Evolutionary conservation across 92 coral and sea anemone genomes (phyloP).

Genomic region (Umimayanthus chanpuru): DNA sequence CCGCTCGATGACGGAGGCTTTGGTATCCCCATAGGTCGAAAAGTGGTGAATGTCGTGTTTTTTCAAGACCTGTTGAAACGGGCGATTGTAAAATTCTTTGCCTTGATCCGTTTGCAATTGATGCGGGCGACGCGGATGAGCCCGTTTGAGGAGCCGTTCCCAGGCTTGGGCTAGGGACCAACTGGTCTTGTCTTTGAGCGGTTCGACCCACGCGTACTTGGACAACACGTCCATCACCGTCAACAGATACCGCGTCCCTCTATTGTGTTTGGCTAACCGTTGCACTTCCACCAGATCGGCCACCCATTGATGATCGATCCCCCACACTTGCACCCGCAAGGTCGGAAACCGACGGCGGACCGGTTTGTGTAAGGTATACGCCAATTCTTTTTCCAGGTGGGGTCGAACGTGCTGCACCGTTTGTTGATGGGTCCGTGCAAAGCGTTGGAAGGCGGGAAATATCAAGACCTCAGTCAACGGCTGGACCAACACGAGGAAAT

Average conservation of each 20-base stretch:
- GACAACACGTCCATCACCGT: conserved; percentile 22
- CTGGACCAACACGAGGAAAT: too few relatives aligned
- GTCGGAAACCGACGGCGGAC: background rate
- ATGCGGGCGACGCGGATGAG: conserved; percentile 24
- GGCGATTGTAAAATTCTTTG: too few relatives aligned
- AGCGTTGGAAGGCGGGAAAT: too few relatives aligned
- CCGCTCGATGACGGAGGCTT: too few relatives aligned
- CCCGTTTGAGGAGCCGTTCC: conserved; percentile 26
- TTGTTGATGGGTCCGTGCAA: conserved; percentile 6
- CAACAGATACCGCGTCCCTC: conserved; percentile 10
- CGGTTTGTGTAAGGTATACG: background rate
- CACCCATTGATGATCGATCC: background rate
- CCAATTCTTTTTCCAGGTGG: too few relatives aligned
- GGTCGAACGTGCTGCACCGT: conserved; percentile 8
- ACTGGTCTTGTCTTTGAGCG: too few relatives aligned
- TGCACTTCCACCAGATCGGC: too few relatives aligned
- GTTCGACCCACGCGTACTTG: conserved; percentile 20
- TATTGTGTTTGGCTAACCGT: too few relatives aligned
- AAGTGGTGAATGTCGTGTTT: too few relatives aligned
- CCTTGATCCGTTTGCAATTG: conserved; percentile 28
- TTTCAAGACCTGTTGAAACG: too few relatives aligned
- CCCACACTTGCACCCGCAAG: conserved; percentile 23
- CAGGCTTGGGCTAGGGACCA: conserved; percentile 22
- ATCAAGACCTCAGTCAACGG: too few relatives aligned
- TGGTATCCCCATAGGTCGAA: too few relatives aligned